A percentile compares a stretch with the other conserved stretches of the same genome.
phyloP scores from a whole-genome alignment of 2,113 vertebrate genomes.

The Argyrosomus japonicus region DNA sequence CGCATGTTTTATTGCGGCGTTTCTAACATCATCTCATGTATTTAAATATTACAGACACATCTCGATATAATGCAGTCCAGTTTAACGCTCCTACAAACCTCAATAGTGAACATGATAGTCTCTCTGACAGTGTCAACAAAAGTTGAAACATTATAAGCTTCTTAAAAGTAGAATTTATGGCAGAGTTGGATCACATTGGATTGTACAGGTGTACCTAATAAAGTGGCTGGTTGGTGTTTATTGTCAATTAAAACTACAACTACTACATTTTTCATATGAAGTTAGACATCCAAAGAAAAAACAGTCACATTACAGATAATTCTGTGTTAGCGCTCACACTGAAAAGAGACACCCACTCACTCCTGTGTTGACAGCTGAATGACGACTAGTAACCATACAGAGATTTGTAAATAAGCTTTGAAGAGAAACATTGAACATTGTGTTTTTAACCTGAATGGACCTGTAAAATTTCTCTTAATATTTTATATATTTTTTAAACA shows the following conservation, averaged over 20 bases:
- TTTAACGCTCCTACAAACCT: no score
- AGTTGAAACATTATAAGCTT: no score
- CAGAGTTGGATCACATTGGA: no score
- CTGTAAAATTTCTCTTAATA: slow-evolving; percentile 74
- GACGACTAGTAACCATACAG: slow-evolving; percentile 38
- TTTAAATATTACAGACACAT: no score
- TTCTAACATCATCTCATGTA: no score
- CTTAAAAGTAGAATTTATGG: no score
- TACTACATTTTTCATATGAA: background rate
- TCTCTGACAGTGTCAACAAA: no score
- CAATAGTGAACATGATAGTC: no score
- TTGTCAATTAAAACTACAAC: background rate
- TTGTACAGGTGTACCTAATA: no score
- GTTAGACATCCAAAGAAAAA: slow-evolving; percentile 17
- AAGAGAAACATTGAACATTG: slow-evolving; percentile 49
- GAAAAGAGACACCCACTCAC: slow-evolving; percentile 7
- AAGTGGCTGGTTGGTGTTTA: no score
- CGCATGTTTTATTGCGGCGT: no score
- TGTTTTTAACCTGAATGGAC: slow-evolving; percentile 77
- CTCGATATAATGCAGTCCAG: no score
- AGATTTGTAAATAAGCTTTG: slow-evolving; percentile 77
- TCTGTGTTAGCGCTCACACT: background rate
- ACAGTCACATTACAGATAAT: background rate
- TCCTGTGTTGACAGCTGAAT: slow-evolving; percentile 63
- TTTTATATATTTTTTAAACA: slow-evolving; percentile 79